Evolutionary conservation across 2,113 vertebrate species (phyloP), one percentile per base, ranked within the genome.

Genomic region (Vulpes vulpes): DNA sequence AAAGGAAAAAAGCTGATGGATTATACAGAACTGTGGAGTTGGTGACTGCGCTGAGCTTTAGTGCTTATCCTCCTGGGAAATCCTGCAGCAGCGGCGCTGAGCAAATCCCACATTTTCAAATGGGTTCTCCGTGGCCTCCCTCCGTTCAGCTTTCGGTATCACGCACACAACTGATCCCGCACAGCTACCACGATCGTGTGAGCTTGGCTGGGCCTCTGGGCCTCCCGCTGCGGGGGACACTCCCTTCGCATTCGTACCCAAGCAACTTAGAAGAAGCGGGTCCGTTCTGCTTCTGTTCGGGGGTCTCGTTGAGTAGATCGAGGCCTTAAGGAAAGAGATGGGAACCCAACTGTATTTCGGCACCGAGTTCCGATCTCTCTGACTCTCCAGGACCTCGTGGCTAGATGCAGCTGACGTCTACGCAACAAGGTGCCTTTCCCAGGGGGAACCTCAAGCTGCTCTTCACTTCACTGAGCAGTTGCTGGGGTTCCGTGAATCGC

Each of bases 141-240:
- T 95, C 96, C 96, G 90, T 98, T 98, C 98, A 98, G 98, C 98
- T 99, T 99, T 98, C 98, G 98, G 98, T 99, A 99, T 97, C 60
- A 27, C 86, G 95, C 97, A 98, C 99, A 97, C 98, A 99, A 99
- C 99, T 99, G 99, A 99, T 98, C 43, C 51, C 74, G 30, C 35
- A 91, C 86, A 96, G 64, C 97, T 87, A 55, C 96, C 97, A 97
- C 98, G 98, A 98, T 97, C 98, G 98, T 38, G 19, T 98, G 98
- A 98, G 98, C 87, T 97, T 91, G 81, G 92, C 69, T 91, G 97
- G 97, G 98, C 97, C 97, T 98, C 98, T 98, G 98, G 98, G 98
- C 98, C 94, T 93, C 85, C 83, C 43, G 94, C 97, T 98, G 91
- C 81, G 93, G 97, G 98, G 92, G 84, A 98, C 96, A 98, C 86